phyloP scores from a whole-genome alignment of 2,797 vertebrate genomes.

The Phrynocephalus forsythii region DNA sequence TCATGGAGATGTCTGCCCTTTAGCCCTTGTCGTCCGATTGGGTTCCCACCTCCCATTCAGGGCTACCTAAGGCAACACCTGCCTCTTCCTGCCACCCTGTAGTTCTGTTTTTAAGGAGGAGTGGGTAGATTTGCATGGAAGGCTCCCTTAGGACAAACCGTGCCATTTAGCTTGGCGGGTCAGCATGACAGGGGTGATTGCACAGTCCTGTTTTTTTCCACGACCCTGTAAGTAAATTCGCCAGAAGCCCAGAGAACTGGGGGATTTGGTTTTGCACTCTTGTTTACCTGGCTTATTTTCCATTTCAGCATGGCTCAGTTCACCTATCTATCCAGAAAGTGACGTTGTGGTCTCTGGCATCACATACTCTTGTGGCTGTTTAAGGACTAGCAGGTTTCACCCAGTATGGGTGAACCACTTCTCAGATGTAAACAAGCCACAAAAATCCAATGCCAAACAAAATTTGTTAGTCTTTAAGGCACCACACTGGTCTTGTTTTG shows the following conservation, averaged over 20 bases:
- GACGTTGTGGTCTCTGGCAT: too few relatives aligned
- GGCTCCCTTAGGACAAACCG: background rate
- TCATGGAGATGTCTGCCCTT: too few relatives aligned
- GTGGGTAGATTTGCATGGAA: too few relatives aligned
- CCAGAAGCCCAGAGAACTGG: background rate
- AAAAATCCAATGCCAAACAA: too few relatives aligned
- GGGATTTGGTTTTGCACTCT: background rate
- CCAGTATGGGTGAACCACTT: too few relatives aligned
- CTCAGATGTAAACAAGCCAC: too few relatives aligned
- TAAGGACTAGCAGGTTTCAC: too few relatives aligned
- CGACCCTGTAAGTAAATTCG: background rate
- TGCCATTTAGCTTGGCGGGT: background rate
- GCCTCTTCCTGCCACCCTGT: background rate
- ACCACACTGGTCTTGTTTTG: too few relatives aligned
- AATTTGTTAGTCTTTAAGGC: too few relatives aligned
- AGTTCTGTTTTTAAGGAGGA: background rate
- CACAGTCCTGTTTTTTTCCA: background rate
- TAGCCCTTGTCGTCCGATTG: background rate
- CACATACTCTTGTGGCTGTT: too few relatives aligned
- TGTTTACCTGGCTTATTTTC: background rate
- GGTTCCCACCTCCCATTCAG: background rate
- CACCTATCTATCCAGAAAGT: background rate
- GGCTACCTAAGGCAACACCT: background rate
- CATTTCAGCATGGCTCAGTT: background rate
- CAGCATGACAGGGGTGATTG: background rate